These are phyloP conservation scores for Oreortyx pictus DNA, from an alignment of 2,797 vertebrate species.

Conservation along the genomic window DNA sequence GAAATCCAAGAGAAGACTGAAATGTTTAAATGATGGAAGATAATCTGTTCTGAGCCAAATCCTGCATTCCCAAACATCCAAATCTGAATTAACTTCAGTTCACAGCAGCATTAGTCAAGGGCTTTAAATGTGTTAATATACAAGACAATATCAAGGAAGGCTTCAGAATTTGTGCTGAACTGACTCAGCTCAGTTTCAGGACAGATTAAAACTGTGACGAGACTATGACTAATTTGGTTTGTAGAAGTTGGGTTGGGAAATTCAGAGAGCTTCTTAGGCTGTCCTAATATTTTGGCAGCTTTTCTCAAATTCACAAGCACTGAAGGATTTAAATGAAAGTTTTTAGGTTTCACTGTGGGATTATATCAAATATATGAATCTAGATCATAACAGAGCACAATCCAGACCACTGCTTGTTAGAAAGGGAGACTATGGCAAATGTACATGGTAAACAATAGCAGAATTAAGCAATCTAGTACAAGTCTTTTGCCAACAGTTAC, in stretches of 20 bases:
- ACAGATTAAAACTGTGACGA: background rate
- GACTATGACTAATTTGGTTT: background rate
- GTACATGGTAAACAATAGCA: background rate
- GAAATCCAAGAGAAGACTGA: constrained; percentile 24
- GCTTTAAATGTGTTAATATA: background rate
- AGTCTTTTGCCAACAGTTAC: background rate
- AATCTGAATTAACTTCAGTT: constrained; percentile 20
- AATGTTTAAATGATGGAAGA: constrained; percentile 21
- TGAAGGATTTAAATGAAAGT: background rate
- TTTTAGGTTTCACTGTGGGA: background rate
- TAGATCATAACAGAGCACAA: background rate
- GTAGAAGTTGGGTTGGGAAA: background rate
- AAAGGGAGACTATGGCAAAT: background rate
- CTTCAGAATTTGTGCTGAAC: background rate
- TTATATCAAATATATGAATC: background rate
- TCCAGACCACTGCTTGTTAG: background rate
- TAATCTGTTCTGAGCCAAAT: constrained; percentile 64
- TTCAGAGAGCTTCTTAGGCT: background rate
- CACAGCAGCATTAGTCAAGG: constrained; percentile 19
- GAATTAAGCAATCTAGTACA: fast-evolving
- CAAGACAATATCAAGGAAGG: background rate
- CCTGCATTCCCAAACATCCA: constrained; percentile 44
- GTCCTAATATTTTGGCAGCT: background rate
- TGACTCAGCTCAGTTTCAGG: background rate
- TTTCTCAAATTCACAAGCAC: background rate